These are phyloP conservation scores for Palythoa heliodiscus DNA, from an alignment of 92 coral and sea anemone genomes.

Conservation along the genomic window DNA sequence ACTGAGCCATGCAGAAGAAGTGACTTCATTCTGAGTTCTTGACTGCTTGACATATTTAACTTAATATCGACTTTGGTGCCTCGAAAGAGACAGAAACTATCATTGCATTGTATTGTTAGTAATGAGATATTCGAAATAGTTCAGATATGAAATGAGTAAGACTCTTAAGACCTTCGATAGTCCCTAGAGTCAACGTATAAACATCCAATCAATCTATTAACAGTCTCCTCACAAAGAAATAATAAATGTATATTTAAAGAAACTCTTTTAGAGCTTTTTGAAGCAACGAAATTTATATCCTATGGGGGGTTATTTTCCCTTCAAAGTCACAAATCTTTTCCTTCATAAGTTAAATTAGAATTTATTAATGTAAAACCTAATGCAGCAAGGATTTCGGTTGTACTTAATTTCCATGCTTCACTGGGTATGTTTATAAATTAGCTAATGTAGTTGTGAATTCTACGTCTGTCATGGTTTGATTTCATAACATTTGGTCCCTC, in stretches of 20 bases:
- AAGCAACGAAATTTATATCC: constrained; percentile 30
- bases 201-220: not conserved
- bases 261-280: constrained; percentile 12
- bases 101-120: too few species aligned
- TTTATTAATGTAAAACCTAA: not conserved
- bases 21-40: not conserved
- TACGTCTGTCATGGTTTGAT: constrained; percentile 13
- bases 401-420: constrained; percentile 1
- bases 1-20: not conserved
- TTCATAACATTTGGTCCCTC: not conserved
- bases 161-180: not conserved
- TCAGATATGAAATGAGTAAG: too few species aligned
- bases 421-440: constrained; percentile 17
- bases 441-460: not conserved
- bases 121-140: too few species aligned
- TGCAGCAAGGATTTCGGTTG: not conserved
- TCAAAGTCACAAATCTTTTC: not conserved
- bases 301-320: not conserved
- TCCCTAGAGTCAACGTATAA: not conserved
- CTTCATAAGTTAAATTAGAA: not conserved
- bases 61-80: not conserved
- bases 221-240: constrained; percentile 5
- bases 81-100: too few species aligned
- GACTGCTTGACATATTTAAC: not conserved
- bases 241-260: not conserved